phyloP scores from a whole-genome alignment of 1,140 invertebrate species.

The Papilio glaucus region DNA sequence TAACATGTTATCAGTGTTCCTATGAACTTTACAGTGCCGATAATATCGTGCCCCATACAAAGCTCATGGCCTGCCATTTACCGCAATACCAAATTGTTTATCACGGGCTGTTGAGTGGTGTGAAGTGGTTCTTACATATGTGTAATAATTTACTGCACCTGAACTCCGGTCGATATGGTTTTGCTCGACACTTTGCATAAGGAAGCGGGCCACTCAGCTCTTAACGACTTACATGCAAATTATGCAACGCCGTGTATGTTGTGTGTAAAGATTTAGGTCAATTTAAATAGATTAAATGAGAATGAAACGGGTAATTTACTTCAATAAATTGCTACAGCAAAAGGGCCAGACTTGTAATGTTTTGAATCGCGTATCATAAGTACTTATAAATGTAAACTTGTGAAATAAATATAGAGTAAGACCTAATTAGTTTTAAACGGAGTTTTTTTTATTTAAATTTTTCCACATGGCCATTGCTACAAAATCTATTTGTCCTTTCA shows the following conservation, averaged over 20 bases:
- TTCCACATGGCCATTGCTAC: background rate
- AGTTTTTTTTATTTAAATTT: background rate
- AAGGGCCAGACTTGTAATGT: slow-evolving; percentile 16
- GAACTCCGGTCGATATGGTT: slow-evolving; percentile 45
- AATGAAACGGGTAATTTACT: slow-evolving; percentile 20
- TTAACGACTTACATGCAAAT: slow-evolving; percentile 59
- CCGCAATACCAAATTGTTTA: background rate
- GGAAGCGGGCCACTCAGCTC: slow-evolving; percentile 64
- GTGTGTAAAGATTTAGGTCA: slow-evolving; percentile 33
- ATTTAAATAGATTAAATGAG: slow-evolving; percentile 31
- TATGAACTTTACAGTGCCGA: slow-evolving; percentile 27
- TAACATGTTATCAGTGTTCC: slow-evolving; percentile 8
- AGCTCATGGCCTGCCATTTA: slow-evolving; percentile 31
- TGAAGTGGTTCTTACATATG: slow-evolving; percentile 24
- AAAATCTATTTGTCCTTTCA: background rate
- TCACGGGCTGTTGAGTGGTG: slow-evolving; percentile 7
- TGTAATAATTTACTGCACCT: slow-evolving; percentile 30
- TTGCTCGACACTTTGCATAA: slow-evolving; percentile 65
- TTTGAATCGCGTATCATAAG: background rate
- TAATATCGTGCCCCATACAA: slow-evolving; percentile 30
- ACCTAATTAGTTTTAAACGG: background rate
- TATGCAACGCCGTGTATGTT: slow-evolving; percentile 46
- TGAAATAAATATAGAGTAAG: background rate
- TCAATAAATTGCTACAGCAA: background rate
- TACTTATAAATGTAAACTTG: background rate